Evolutionary conservation across 1,140 invertebrate species (phyloP).

Genomic region (Polyergus mexicanus): DNA sequence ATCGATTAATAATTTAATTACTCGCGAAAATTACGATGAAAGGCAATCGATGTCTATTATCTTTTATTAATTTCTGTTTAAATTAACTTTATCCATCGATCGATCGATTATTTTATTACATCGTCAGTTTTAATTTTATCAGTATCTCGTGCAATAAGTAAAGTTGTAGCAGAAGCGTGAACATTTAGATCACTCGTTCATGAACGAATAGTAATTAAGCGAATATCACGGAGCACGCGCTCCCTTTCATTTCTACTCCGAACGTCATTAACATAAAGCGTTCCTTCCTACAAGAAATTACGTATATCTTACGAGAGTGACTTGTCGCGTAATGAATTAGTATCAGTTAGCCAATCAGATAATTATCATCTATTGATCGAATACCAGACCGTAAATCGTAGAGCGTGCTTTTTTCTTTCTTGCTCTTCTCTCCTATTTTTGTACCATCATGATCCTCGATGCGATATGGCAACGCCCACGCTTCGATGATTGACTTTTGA

Average conservation of each 20-base stretch:
- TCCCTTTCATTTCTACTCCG: slow-evolving; percentile 20
- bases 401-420: slow-evolving; percentile 16
- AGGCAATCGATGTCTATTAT: too few species aligned
- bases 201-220: slow-evolving; percentile 48
- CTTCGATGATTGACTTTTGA: slow-evolving; percentile 42
- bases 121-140: slow-evolving; percentile 3
- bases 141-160: not conserved
- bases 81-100: not conserved
- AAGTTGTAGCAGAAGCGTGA: slow-evolving; percentile 1
- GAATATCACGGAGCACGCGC: slow-evolving; percentile 38
- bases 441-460: slow-evolving; percentile 17
- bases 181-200: slow-evolving; percentile 47
- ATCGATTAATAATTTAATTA: slow-evolving; percentile 43
- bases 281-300: not conserved
- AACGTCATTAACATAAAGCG: slow-evolving; percentile 10
- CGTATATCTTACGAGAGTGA: slow-evolving; percentile 1
- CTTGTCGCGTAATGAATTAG: slow-evolving; percentile 34
- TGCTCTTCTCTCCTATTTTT: not conserved
- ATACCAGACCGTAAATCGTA: not conserved
- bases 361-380: slow-evolving; percentile 17
- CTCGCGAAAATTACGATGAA: slow-evolving; percentile 3
- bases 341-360: slow-evolving; percentile 18
- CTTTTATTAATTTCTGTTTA: not conserved
- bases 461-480: slow-evolving; percentile 32
- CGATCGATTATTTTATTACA: slow-evolving; percentile 32